Evolutionary conservation across 2,113 vertebrate species (phyloP).

Genomic region (Ophiodon elongatus): DNA sequence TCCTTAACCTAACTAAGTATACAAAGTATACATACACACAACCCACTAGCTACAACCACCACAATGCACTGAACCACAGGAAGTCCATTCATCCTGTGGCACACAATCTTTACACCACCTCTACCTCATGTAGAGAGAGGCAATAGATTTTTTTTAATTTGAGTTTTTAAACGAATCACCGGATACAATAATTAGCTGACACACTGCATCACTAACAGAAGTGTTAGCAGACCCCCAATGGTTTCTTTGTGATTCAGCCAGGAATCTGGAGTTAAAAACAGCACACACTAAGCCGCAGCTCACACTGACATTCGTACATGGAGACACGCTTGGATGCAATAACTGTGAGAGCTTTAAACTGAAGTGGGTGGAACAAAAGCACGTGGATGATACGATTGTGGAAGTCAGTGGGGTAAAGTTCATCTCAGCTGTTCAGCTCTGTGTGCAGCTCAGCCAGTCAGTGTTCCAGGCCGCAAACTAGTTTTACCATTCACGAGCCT

Average conservation of each 20-base stretch:
- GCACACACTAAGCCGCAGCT: too few species aligned
- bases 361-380: background rate
- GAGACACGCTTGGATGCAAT: background rate
- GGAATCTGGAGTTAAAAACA: background rate
- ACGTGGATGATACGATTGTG: background rate
- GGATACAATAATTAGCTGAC: background rate
- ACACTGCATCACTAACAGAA: background rate
- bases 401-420: background rate
- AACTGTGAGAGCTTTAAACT: background rate
- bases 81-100: too few species aligned
- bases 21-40: too few species aligned
- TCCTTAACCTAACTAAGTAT: too few species aligned
- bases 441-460: background rate
- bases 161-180: background rate
- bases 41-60: too few species aligned
- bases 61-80: too few species aligned
- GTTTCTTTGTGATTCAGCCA: background rate
- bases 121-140: too few species aligned
- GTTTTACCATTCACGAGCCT: too few species aligned
- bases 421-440: background rate
- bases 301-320: background rate
- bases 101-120: too few species aligned
- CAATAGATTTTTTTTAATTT: too few species aligned
- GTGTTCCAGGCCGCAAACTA: too few species aligned
- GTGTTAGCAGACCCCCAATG: too few species aligned